Conservation (phyloP, 1,140 invertebrate genomes). For the Drosophila tani region DNA sequence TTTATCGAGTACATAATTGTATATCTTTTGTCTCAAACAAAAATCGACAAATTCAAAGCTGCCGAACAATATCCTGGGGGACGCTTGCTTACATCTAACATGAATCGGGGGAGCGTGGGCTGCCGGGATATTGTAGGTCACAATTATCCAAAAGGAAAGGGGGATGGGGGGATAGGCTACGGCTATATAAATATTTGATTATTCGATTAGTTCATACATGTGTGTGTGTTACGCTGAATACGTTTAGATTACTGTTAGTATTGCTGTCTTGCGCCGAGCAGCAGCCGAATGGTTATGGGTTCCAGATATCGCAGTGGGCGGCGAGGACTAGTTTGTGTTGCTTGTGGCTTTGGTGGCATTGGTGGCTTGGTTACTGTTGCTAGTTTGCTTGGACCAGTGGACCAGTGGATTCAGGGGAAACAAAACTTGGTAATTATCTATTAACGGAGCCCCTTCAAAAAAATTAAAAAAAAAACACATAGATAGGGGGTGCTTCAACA, state of each 20-base stretch:
- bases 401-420: conserved; percentile 17
- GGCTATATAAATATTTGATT: conserved; percentile 77
- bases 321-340: conserved; percentile 76
- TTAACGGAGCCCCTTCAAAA: no score
- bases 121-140: conserved; percentile 28
- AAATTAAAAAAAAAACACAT: no score
- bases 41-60: conserved; percentile 45
- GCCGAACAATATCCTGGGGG: conserved; percentile 38
- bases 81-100: conserved; percentile 56
- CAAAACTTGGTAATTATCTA: no score
- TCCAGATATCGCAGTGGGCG: conserved; percentile 51
- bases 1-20: neutral
- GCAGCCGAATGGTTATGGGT: conserved; percentile 70
- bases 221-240: conserved; percentile 69
- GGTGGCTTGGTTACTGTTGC: conserved; percentile 65
- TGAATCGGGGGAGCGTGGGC: conserved; percentile 53
- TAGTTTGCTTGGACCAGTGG: conserved; percentile 74
- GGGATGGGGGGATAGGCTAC: conserved; percentile 51
- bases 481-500: no score
- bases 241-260: conserved; percentile 66
- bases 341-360: conserved; percentile 58
- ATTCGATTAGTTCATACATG: conserved; percentile 65
- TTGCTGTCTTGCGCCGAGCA: conserved; percentile 68
- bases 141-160: conserved; percentile 27
- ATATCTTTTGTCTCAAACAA: conserved; percentile 50